phyloP scores from a whole-genome alignment of 2,888 invertebrate genomes.

The Bellardia pandia region DNA sequence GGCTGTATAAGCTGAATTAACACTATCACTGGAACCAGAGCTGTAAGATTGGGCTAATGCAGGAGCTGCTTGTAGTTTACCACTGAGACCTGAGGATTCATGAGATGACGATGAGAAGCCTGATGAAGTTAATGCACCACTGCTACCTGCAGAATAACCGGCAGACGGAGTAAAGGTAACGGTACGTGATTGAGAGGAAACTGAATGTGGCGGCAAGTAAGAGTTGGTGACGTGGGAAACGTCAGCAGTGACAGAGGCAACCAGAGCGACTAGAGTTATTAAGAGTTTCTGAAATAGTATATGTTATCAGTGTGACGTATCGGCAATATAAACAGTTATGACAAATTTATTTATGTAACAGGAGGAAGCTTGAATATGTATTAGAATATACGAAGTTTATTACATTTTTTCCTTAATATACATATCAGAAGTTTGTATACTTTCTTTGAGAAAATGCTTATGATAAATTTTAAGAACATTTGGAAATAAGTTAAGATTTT shows the following conservation, averaged over 20 bases:
- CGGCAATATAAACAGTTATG: background rate
- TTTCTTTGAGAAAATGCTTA: too few relatives aligned
- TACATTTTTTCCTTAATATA: too few relatives aligned
- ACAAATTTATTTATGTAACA: background rate
- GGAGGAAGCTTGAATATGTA: background rate
- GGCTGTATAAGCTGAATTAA: constrained; percentile 22
- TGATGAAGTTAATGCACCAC: constrained; percentile 44
- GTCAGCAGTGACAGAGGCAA: constrained; percentile 75
- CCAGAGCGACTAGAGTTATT: constrained; percentile 74
- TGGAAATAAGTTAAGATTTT: too few relatives aligned
- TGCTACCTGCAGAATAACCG: constrained; percentile 61
- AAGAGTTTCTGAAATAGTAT: constrained; percentile 75
- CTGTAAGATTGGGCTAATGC: constrained; percentile 28
- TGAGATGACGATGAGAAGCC: background rate
- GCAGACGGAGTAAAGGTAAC: constrained; percentile 73
- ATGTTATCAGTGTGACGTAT: background rate
- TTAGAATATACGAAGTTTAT: too few relatives aligned
- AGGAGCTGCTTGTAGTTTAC: constrained; percentile 41
- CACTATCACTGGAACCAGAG: constrained; percentile 16
- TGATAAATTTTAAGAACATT: too few relatives aligned
- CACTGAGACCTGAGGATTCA: constrained; percentile 49
- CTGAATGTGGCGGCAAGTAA: constrained; percentile 78
- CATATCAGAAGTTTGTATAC: too few relatives aligned
- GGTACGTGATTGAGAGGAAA: constrained; percentile 73
- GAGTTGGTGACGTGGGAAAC: constrained; percentile 78